Base-by-base conservation (phyloP, 2,113 vertebrate genomes). In the Fregetta grallaria region DNA sequence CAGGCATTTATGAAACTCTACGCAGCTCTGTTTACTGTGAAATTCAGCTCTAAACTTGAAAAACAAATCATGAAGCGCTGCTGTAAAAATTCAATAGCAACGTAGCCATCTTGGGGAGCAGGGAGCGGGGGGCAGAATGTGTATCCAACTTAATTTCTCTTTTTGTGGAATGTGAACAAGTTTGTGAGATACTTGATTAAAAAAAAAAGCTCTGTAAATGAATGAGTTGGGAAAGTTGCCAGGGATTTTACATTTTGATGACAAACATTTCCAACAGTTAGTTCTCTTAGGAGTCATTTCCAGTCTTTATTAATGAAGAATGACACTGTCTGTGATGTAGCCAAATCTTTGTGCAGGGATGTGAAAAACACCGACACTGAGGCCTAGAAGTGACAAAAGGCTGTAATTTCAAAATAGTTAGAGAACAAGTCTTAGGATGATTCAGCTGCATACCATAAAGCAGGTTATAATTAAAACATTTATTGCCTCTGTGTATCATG, bases 71-170 rank as follows among this genome's bases (percentile, higher is more conserved):
- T 7, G 40, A 62, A 58, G 32, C 38, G 27, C 25, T 73, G 44
- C 44, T 59, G 45, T 59, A 63, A 77, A 90, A 85, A 73, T 21
- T 63, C 38, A 63, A 19, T 20, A 77, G 42, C 55, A 58, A 44
- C 1, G 0, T 7, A 68, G 30, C 3, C 18, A 49, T 58, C 36
- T 76, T 2, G 2, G 26, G 11, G 21, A 4, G 21, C 2, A 7
- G 26, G 4, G 23, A 38, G 38, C 38, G 38, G 13, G 47, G 2
- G 26, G 10, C 42, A 44, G 17, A 10, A 44, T 7, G 2, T n/a
- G 7, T 40, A 38, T 72, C 44, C 22, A 56, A 49, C 2, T 70
- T 47, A 66, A 36, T 58, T 72, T 38, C 12, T 75, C 15, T 61
- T 83, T 66, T 36, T 68, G 50, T 23, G 45, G 36, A 91, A 85